Base-by-base conservation (phyloP, 2,797 vertebrate genomes). In the Pseudopleuronectes americanus region DNA sequence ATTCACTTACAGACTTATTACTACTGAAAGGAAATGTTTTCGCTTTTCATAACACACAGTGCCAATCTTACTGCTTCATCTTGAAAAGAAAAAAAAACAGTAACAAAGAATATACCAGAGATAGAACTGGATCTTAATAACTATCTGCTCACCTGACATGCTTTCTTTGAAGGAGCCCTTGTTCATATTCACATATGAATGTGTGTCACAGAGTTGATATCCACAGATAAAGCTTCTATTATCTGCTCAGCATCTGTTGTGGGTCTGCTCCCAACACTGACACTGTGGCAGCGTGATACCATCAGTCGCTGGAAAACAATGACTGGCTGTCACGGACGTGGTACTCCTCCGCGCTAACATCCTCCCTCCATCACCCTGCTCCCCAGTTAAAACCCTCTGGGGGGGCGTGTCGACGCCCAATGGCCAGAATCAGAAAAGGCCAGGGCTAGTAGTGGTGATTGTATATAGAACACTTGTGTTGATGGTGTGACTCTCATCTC, bases 221-320 rank as follows among this genome's bases (percentile, higher is more conserved):
- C 64, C 57, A 38, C 58, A 76, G 54, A 90, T 81, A 86, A 88
- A 83, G 79, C 76, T 49, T 57, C 81, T 55, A 65, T 79, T 89
- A 85, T 90, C 70, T 76, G 56, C 54, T 61, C 77, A 85, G 79
- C 86, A 85, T 89, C 84, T 90, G 91, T 68, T 70, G 64, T 47
- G 71, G 71, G 57, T 87, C 87, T 90, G 90, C 57, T 90, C 74
- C 68, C 45, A 82, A 64, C 78, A 80, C 71, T 45, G 70, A 86
- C 76, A 88, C 90, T 88, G 84, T 77, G 81, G 78, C 74, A 64
- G 73, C 57, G 64, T 79, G 81, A 88, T 63, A 79, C 85, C 78
- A 81, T 89, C 85, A 67, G 79, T 72, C 16, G 63, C 21, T 51
- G 55, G 43, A 61, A 56, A 57, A 92, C 92, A 93, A 92, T 88